phyloP scores from a whole-genome alignment of 2,888 invertebrate species.

The Esperia sulphurella region DNA sequence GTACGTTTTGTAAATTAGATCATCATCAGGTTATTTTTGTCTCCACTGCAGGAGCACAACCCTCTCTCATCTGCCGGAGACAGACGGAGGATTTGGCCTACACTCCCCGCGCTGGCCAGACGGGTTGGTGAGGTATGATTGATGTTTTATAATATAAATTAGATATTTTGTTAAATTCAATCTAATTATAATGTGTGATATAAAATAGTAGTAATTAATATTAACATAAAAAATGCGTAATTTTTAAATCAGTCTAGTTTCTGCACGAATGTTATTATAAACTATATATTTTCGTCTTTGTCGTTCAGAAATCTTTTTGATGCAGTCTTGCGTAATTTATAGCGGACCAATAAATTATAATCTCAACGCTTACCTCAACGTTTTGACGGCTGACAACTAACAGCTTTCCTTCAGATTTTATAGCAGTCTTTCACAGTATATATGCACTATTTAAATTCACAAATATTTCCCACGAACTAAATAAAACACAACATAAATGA shows the following conservation, averaged over 20 bases:
- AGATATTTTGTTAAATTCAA: no score
- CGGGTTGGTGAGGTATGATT: no score
- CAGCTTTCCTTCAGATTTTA: slow-evolving; percentile 41
- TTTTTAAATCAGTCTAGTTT: no score
- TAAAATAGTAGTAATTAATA: neutral
- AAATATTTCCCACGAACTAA: slow-evolving; percentile 19
- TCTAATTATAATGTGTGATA: no score
- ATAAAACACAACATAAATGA: slow-evolving; percentile 9
- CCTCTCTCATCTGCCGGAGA: no score
- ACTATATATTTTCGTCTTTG: neutral
- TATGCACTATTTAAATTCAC: slow-evolving; percentile 39
- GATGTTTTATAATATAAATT: no score
- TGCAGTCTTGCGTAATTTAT: slow-evolving; percentile 5
- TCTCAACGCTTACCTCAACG: slow-evolving; percentile 53
- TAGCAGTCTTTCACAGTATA: slow-evolving; percentile 37
- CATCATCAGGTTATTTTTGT: no score
- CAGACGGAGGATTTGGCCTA: no score
- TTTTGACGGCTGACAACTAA: slow-evolving; percentile 61
- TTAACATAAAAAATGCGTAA: no score
- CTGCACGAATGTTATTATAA: neutral
- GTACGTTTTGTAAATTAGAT: no score
- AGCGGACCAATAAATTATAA: slow-evolving; percentile 30
- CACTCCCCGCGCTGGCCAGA: no score
- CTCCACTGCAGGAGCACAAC: no score
- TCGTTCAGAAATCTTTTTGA: neutral